Evolutionary conservation across 2,888 invertebrate species (phyloP), one percentile per base, ranked within the genome.

Genomic region (Sesamia inferens): DNA sequence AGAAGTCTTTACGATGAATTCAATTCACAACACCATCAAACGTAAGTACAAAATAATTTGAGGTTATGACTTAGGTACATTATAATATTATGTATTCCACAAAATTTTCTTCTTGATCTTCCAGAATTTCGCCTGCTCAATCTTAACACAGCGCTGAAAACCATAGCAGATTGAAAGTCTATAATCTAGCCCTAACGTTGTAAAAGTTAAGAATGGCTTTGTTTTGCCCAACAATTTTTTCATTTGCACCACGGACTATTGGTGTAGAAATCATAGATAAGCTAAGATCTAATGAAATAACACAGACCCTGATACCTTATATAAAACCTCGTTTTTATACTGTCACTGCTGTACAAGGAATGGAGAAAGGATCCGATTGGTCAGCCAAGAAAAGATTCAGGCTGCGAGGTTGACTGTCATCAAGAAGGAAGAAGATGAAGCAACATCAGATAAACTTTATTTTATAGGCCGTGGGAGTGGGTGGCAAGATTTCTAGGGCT

Each of bases 361-460:
- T 91, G 93, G 89, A 88, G 88, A 24, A 95, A 96, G 88, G 95
- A 96, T 91, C 95, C 95, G 64, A 86, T 97, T 42, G 96, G 97
- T 90, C 2, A 89, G 88, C 5, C 91, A 93, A 69, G 95, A 96
- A 66, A 97, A 97, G 89, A 98, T 97, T 88, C 97, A 97, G 88
- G 98, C 98, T 0, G 97, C 97, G 0, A 95, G 98, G 68, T 92
- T 98, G 74, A 97, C 98, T 82, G 97, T 98, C 0, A 98, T 98
- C 54, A 96, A 99, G 66, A 96, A 96, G 97, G 67, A 97, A 97
- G 70, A 99, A 99, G 94, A 99, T 99, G 98, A 98, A 97, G 92
- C 98, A 98, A 87, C 99, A 99, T 89, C 98, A 98, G 31, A 31
- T 31, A 31, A 1, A 31, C 31, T 31, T 31, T 3, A n/a, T n/a